Evolutionary conservation across 1,140 invertebrate genomes (phyloP).

Genomic region (Drosophila cardini): DNA sequence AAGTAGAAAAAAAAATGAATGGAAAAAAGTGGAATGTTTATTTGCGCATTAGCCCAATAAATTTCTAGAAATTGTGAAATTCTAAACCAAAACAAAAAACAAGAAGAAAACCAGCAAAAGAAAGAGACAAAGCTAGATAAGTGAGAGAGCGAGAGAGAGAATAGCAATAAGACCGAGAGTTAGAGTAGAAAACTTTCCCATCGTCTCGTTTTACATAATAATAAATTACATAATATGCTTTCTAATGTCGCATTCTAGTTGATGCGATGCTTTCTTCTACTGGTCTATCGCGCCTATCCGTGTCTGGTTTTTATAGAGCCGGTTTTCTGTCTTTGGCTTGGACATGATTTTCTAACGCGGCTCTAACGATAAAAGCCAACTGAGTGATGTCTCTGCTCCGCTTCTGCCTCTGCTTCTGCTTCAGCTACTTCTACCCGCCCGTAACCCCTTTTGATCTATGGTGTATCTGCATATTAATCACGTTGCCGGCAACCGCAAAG

Average conservation of each 20-base stretch:
- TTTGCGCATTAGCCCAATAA: conserved; percentile 47
- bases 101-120: neutral
- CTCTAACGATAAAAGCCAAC: conserved; percentile 62
- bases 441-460: neutral
- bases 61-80: conserved; percentile 52
- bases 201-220: conserved; percentile 50
- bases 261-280: conserved; percentile 62
- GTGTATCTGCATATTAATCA: conserved; percentile 57
- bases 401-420: too few relatives aligned
- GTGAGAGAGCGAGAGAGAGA: neutral
- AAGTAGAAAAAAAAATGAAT: neutral
- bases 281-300: conserved; percentile 17
- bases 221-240: conserved; percentile 58
- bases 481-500: conserved; percentile 31
- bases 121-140: neutral
- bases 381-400: conserved; percentile 5
- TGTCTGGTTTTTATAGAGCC: conserved; percentile 44
- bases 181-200: conserved; percentile 47
- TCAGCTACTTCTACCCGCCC: neutral
- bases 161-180: conserved; percentile 22
- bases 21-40: conserved; percentile 28
- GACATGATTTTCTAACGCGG: conserved; percentile 57
- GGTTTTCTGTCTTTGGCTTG: conserved; percentile 50
- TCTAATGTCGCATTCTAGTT: conserved; percentile 63
- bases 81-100: conserved; percentile 45